Conservation (phyloP, 30 jellyfish, hydroid and myxozoan genomes). For the Aurelia coerulea region DNA sequence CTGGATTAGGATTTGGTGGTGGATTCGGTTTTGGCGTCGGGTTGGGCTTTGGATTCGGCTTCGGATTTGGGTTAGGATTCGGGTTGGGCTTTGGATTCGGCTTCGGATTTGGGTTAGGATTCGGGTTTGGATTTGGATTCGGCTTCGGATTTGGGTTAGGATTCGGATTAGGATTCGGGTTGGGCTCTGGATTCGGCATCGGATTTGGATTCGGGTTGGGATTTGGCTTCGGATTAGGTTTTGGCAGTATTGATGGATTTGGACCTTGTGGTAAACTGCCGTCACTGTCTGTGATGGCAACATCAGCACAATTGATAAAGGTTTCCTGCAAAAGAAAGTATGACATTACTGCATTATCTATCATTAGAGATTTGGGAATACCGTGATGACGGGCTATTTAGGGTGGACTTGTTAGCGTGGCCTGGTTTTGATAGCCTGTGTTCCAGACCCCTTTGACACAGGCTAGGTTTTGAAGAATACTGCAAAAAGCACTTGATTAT, state of each 20-base stretch:
- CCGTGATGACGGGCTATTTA: too few relatives aligned
- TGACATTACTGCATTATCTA: too few relatives aligned
- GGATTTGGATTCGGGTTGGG: background rate
- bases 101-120: background rate
- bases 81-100: background rate
- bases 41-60: too few relatives aligned
- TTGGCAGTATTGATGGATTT: background rate
- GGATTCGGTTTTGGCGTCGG: background rate
- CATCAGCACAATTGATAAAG: conserved; percentile 70
- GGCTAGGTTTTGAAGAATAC: too few relatives aligned
- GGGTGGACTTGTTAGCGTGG: too few relatives aligned
- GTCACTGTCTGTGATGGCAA: conserved; percentile 2
- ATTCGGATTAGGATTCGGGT: background rate
- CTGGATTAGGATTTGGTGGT: background rate
- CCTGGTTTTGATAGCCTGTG: too few relatives aligned
- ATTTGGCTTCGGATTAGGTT: background rate
- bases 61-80: too few relatives aligned
- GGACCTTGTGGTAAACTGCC: background rate
- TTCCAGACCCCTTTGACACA: too few relatives aligned
- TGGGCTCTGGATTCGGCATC: background rate
- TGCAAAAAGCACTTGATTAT: too few relatives aligned
- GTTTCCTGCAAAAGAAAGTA: conserved; percentile 35
- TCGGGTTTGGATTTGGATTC: background rate
- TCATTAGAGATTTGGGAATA: too few relatives aligned
- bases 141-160: too few relatives aligned